A percentile compares a stretch with the other conserved stretches of the same genome.
Conservation (phyloP, 2,113 vertebrate species). For the Chaetodon auriga region DNA sequence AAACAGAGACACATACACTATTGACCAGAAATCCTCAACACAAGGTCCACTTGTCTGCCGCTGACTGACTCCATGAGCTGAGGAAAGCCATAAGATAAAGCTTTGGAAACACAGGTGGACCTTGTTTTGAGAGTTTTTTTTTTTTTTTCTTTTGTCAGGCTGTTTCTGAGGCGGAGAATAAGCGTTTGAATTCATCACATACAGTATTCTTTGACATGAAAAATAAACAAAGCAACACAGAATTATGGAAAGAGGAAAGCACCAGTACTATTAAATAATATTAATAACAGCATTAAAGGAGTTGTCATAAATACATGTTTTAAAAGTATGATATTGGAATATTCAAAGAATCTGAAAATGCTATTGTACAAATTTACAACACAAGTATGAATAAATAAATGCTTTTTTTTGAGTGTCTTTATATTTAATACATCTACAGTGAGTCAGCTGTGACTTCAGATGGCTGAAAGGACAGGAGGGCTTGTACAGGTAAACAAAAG, state of each 20-base stretch:
- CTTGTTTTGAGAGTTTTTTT: conserved; percentile 36
- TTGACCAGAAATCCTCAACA: conserved; percentile 44
- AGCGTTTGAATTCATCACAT: conserved; percentile 47
- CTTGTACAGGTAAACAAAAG: conserved; percentile 47
- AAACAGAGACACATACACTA: conserved; percentile 63
- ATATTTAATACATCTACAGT: conserved; percentile 41
- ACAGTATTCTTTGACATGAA: conserved; percentile 51
- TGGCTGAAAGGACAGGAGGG: conserved; percentile 12
- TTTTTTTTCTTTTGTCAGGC: conserved; percentile 8
- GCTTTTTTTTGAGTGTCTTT: conserved; percentile 52
- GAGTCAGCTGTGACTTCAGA: conserved; percentile 37
- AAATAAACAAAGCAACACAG: conserved; percentile 46
- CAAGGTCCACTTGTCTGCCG: conserved; percentile 31
- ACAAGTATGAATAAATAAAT: conserved; percentile 53
- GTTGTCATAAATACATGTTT: conserved; percentile 53
- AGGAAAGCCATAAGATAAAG: conserved; percentile 22
- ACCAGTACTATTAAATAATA: neutral
- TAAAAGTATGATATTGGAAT: conserved; percentile 22
- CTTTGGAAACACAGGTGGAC: conserved; percentile 33
- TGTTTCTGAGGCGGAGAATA: conserved; percentile 25
- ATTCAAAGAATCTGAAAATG: conserved; percentile 47
- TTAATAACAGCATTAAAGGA: conserved; percentile 27
- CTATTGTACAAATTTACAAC: conserved; percentile 51
- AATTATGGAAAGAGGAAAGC: conserved; percentile 22
- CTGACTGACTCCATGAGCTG: neutral